A percentile compares a stretch with the other conserved stretches of the same genome.
Evolutionary conservation across 2,113 vertebrate genomes (phyloP).

Genomic region (Anser brachyrhynchus): DNA sequence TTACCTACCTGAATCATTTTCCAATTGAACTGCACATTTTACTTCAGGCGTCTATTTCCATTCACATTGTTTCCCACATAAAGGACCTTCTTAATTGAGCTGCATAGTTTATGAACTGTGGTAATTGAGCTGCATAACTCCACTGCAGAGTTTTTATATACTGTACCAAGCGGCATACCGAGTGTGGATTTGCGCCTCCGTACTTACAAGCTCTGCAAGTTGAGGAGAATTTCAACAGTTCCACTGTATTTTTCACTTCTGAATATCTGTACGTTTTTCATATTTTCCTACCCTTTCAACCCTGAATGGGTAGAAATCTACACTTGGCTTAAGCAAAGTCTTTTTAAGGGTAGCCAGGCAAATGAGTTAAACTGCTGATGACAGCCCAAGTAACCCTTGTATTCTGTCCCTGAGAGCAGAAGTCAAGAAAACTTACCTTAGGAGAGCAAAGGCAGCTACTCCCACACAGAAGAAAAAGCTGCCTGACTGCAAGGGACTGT

Average conservation of each 20-base stretch:
- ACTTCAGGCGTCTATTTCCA: conserved; percentile 45
- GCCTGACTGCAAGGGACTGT: not conserved
- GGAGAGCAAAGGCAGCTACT: not conserved
- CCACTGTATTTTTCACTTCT: not conserved
- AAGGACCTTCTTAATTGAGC: conserved; percentile 44
- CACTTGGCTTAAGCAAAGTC: not conserved
- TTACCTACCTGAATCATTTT: conserved; percentile 36
- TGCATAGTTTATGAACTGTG: conserved; percentile 26
- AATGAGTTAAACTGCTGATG: not conserved
- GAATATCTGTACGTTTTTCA: not conserved
- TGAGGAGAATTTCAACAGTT: not conserved
- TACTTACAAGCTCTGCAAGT: not conserved
- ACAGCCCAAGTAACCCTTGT: not conserved
- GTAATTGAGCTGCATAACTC: conserved; percentile 49
- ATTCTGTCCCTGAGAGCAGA: not conserved
- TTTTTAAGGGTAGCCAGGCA: not conserved
- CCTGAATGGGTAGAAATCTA: not conserved
- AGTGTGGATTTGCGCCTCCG: not conserved
- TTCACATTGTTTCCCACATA: not conserved
- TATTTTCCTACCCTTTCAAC: not conserved
- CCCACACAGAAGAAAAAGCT: not conserved
- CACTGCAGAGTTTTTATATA: not conserved
- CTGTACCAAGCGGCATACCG: not conserved
- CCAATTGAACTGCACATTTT: conserved; percentile 50
- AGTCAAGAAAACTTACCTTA: not conserved